Base-by-base conservation (phyloP, 2,113 vertebrate genomes). In the Psilopsiagon aymara region DNA sequence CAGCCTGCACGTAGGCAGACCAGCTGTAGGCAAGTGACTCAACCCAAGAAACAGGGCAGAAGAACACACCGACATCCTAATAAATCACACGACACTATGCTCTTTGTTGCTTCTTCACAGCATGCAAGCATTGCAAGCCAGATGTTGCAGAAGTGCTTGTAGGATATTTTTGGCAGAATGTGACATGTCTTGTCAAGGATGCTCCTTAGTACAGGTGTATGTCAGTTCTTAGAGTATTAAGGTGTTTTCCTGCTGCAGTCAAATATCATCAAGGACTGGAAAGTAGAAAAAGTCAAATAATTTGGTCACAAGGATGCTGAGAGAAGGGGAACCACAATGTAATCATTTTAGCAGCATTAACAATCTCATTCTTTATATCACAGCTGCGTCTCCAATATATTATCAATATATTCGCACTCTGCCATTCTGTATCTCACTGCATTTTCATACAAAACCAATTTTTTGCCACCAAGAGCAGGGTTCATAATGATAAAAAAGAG, bases 401-500 rank as follows among this genome's bases (percentile, higher is more conserved):
- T 64, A 75, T 17, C 47, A 66, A 31, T 23, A 18, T n/a, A 31
- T 85, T 95, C 6, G 8, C 20, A 60, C 24, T 67, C 74, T 64
- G 24, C 27, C 43, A 37, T 35, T 62, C 16, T 43, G 20, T 35
- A 75, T 64, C 23, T 14, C 27, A 51, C 6, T 25, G 51, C 43
- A 89, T 81, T 85, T 46, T 74, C 55, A 92, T 17, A 78, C 7
- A 24, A 80, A 87, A 91, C 33, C 4, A 91, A 85, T 21, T 86
- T 3, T 62, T 92, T 60, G 17, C 21, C 35, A 35, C 53, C 37
- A 57, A 37, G 69, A 82, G 33, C 5, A 4, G 7, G 33, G 73
- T 75, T 80, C 1, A 0, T 66, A 66, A 89, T 25, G 19, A 63
- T 68, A 80, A 49, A 68, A 64, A 49, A 74, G 46, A 84, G 13